A percentile compares a stretch with the other conserved stretches of the same genome.
These are phyloP conservation scores for Sebastolobus altivelis DNA, from an alignment of 2,797 vertebrate genomes.

Conservation along the genomic window DNA sequence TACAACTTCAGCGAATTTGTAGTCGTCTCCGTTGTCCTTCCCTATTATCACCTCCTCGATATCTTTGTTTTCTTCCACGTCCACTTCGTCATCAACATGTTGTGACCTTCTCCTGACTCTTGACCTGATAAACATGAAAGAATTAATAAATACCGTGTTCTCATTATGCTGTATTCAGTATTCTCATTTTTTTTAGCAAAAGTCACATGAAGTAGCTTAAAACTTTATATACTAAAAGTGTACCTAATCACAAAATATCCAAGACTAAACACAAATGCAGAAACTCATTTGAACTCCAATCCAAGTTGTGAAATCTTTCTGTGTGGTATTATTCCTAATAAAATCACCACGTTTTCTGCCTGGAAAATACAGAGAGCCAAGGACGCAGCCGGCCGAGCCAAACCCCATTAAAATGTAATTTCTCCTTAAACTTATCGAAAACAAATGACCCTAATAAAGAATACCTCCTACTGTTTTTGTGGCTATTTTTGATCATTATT, in stretches of 20 bases:
- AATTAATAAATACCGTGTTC: not conserved
- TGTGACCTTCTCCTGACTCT: slow-evolving; percentile 35
- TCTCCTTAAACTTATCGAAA: slow-evolving; percentile 23
- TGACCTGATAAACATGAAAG: slow-evolving; percentile 34
- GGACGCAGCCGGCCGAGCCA: slow-evolving; percentile 13
- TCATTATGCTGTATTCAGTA: not conserved
- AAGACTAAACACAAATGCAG: not conserved
- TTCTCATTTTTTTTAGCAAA: not conserved
- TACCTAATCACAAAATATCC: not conserved
- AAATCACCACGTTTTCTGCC: slow-evolving; percentile 30
- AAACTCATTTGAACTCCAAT: slow-evolving; percentile 15
- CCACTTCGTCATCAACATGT: not conserved
- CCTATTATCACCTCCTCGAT: slow-evolving; percentile 46
- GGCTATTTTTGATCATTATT: slow-evolving; percentile 17
- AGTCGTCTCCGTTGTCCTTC: slow-evolving; percentile 30
- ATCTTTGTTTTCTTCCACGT: slow-evolving; percentile 50
- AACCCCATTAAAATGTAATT: slow-evolving; percentile 41
- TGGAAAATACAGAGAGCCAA: slow-evolving; percentile 52
- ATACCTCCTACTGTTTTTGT: slow-evolving; percentile 13
- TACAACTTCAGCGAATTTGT: slow-evolving; percentile 60
- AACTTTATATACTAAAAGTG: not conserved
- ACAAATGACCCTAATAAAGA: slow-evolving; percentile 30
- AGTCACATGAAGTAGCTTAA: not conserved
- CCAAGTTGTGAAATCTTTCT: slow-evolving; percentile 11
- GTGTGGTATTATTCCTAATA: slow-evolving; percentile 32